Conservation (phyloP, 2,113 vertebrate species). For the Nerophis lumbriciformis region DNA sequence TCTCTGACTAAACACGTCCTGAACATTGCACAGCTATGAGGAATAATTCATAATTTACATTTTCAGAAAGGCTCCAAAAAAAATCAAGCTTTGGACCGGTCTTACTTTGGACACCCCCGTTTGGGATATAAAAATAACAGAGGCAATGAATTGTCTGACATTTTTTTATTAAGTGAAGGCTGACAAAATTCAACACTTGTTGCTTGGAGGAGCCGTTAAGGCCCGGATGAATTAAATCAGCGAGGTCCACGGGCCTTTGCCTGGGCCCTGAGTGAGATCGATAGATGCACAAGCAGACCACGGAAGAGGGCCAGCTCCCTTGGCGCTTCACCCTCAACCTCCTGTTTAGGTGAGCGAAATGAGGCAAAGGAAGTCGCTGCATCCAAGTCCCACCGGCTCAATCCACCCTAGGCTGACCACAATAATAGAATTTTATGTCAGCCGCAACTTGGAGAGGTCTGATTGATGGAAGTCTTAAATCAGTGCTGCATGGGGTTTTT, state of each 20-base stretch:
- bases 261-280: slow-evolving; percentile 52
- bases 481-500: slow-evolving; percentile 38
- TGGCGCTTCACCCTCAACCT: slow-evolving; percentile 35
- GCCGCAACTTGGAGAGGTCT: slow-evolving; percentile 33
- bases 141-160: too few relatives aligned
- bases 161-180: not conserved
- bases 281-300: slow-evolving; percentile 40
- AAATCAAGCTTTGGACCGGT: too few relatives aligned
- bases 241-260: slow-evolving; percentile 39
- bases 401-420: slow-evolving; percentile 18
- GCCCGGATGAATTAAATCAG: slow-evolving; percentile 50
- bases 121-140: too few relatives aligned
- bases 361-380: slow-evolving; percentile 1
- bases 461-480: slow-evolving; percentile 59
- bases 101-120: too few relatives aligned
- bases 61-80: too few relatives aligned
- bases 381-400: slow-evolving; percentile 26
- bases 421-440: slow-evolving; percentile 53
- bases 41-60: too few relatives aligned
- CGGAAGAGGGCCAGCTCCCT: slow-evolving; percentile 39
- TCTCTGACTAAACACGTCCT: too few relatives aligned
- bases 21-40: too few relatives aligned
- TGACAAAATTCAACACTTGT: slow-evolving; percentile 10
- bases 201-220: slow-evolving; percentile 30
- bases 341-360: slow-evolving; percentile 22